Evolutionary conservation across 2,113 vertebrate genomes (phyloP).

Genomic region (Connochaetes taurinus): DNA sequence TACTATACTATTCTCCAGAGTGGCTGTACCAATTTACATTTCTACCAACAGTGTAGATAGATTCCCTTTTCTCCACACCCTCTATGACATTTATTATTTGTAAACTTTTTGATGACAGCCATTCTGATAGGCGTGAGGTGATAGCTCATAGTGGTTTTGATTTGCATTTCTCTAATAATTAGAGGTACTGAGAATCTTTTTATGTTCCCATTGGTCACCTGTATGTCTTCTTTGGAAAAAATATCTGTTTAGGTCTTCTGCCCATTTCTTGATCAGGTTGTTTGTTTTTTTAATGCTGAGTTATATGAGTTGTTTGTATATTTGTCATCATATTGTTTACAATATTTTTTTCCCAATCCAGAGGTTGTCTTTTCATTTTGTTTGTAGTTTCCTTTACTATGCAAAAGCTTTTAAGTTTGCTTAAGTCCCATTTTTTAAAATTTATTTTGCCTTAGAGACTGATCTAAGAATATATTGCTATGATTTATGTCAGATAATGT

Average conservation of each 20-base stretch:
- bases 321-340: background rate
- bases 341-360: background rate
- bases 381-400: background rate
- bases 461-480: background rate
- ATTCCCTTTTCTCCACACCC: background rate
- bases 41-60: background rate
- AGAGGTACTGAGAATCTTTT: background rate
- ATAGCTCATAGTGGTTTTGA: background rate
- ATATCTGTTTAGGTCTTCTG: background rate
- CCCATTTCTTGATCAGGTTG: background rate
- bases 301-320: background rate
- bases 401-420: background rate
- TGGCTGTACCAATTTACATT: background rate
- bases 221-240: background rate
- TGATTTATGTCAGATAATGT: background rate
- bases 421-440: background rate
- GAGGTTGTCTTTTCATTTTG: background rate
- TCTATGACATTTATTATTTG: background rate
- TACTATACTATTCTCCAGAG: background rate
- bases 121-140: background rate
- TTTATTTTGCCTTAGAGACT: background rate
- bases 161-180: background rate
- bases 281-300: background rate
- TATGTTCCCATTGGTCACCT: background rate
- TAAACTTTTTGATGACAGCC: background rate